phyloP scores from a whole-genome alignment of 2,888 invertebrate genomes.

The Ceraclea dissimilis region DNA sequence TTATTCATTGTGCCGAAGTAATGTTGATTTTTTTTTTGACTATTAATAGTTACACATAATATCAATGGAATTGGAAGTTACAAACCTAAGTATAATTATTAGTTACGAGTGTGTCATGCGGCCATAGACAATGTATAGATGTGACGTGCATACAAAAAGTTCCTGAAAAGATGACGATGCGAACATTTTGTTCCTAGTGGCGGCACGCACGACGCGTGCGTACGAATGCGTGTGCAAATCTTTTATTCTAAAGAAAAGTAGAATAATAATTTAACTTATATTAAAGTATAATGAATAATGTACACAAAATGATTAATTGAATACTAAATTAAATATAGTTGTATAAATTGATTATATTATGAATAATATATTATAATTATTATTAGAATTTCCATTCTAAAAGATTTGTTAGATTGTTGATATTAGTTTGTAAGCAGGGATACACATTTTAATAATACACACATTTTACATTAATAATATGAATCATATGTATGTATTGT shows the following conservation, averaged over 20 bases:
- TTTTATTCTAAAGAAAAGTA: conserved; percentile 16
- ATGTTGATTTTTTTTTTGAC: background rate
- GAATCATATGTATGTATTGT: background rate
- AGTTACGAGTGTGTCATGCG: conserved; percentile 12
- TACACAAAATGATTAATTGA: background rate
- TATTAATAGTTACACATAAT: background rate
- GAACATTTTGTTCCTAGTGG: conserved; percentile 23
- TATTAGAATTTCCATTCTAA: conserved; percentile 23
- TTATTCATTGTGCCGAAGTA: background rate
- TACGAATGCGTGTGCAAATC: conserved; percentile 20
- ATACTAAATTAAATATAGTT: background rate
- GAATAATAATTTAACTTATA: background rate
- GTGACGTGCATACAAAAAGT: conserved; percentile 21
- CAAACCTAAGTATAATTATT: background rate
- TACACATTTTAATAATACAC: background rate
- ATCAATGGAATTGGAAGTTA: conserved; percentile 1
- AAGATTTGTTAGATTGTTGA: conserved; percentile 23
- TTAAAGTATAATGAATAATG: background rate
- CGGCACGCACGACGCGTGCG: background rate
- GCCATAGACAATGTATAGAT: conserved; percentile 21
- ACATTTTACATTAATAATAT: background rate
- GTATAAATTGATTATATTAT: background rate
- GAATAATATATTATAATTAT: background rate
- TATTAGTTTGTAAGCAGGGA: conserved; percentile 22
- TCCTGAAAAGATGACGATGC: conserved; percentile 25